Conservation (phyloP, 1,140 invertebrate species). For the Temnothorax longispinosus region DNA sequence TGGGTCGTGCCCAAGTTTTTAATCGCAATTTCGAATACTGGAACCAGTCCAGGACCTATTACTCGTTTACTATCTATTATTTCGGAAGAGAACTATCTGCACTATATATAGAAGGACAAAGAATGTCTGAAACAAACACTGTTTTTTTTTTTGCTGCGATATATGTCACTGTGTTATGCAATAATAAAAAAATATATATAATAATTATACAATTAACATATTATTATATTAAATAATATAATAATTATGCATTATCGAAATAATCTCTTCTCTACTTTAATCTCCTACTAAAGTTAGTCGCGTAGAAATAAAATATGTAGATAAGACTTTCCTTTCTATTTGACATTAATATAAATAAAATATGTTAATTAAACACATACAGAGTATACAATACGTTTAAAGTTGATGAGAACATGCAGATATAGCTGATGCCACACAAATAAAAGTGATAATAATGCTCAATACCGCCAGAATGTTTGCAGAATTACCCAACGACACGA, state of each 20-base stretch:
- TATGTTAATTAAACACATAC: neutral
- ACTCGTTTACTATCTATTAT: slow-evolving; percentile 27
- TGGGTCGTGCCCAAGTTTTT: slow-evolving; percentile 4
- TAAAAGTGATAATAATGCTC: slow-evolving; percentile 5
- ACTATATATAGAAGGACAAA: neutral
- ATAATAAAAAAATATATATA: neutral
- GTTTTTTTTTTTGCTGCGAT: neutral
- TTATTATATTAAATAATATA: neutral
- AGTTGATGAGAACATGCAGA: neutral
- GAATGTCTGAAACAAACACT: neutral
- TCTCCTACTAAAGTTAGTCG: neutral
- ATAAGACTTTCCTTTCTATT: neutral
- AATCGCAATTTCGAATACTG: neutral
- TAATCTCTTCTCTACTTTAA: neutral
- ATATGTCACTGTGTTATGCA: neutral
- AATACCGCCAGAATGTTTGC: neutral
- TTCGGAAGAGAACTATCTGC: slow-evolving; percentile 7
- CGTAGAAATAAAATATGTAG: neutral
- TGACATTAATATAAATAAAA: neutral
- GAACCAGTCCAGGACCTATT: neutral
- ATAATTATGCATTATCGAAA: neutral
- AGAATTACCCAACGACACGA: slow-evolving; percentile 31
- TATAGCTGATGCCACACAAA: neutral
- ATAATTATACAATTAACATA: neutral
- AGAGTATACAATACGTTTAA: neutral